These are phyloP conservation scores for Ifrita kowaldi DNA, from an alignment of 2,113 vertebrate species.

Conservation along the genomic window DNA sequence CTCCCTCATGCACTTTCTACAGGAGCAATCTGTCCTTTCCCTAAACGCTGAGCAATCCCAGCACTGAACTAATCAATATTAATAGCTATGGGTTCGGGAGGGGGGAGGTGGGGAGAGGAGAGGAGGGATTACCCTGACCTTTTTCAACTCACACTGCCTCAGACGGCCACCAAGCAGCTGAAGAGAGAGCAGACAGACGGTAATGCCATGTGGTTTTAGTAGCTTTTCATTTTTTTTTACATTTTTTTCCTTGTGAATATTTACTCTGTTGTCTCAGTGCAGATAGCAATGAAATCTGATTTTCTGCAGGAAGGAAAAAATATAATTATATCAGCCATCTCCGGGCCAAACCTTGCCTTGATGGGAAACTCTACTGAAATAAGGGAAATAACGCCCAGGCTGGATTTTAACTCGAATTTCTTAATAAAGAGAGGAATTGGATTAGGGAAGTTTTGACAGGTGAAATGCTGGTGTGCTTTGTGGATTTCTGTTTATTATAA, in stretches of 20 bases:
- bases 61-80: constrained; percentile 68
- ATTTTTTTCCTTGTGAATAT: constrained; percentile 18
- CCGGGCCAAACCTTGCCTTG: background rate
- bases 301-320: constrained; percentile 19
- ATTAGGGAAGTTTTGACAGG: constrained; percentile 23
- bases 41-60: constrained; percentile 22
- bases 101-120: constrained; percentile 33
- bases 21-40: constrained; percentile 31
- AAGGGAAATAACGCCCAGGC: background rate
- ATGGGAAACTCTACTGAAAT: constrained; percentile 1
- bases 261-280: constrained; percentile 9
- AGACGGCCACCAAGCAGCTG: constrained; percentile 62
- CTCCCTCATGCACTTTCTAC: background rate
- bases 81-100: constrained; percentile 40
- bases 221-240: background rate
- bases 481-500: background rate
- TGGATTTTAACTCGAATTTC: constrained; percentile 11
- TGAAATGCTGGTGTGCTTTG: background rate
- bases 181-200: constrained; percentile 65
- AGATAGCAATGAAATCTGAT: constrained; percentile 13
- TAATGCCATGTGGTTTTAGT: constrained; percentile 64
- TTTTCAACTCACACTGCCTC: constrained; percentile 59
- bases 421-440: background rate
- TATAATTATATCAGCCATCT: background rate
- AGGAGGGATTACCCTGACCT: constrained; percentile 66